Evolutionary conservation across 2,797 vertebrate genomes (phyloP).

Genomic region (Falco naumanni): DNA sequence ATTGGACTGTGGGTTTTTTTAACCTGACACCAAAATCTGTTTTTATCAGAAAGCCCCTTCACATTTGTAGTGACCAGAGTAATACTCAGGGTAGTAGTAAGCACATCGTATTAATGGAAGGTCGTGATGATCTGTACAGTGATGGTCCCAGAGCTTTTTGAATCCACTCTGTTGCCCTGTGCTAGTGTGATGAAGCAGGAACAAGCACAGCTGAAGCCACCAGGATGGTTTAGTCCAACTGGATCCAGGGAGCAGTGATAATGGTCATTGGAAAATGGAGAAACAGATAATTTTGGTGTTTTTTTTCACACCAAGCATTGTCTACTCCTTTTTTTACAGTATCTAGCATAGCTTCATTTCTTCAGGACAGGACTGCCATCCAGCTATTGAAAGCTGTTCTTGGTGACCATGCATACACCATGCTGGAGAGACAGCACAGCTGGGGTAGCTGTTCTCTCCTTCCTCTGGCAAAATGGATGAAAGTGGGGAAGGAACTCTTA

Average conservation of each 20-base stretch:
- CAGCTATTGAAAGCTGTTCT: background rate
- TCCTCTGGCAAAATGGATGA: background rate
- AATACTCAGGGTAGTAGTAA: background rate
- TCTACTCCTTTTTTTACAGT: background rate
- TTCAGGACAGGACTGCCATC: background rate
- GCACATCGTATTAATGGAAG: background rate
- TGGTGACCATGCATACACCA: background rate
- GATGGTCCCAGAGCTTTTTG: background rate
- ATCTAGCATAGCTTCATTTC: background rate
- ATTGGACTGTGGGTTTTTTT: background rate
- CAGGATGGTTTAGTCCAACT: background rate
- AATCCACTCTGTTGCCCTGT: background rate
- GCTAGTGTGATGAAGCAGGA: background rate
- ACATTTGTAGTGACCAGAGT: background rate
- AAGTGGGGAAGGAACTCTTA: background rate
- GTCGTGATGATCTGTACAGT: background rate
- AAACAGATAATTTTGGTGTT: background rate
- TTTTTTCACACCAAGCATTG: background rate
- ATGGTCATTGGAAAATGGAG: background rate
- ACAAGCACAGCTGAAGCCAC: background rate
- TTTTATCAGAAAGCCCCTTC: background rate
- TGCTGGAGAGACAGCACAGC: background rate
- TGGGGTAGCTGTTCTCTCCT: background rate
- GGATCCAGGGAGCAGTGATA: background rate
- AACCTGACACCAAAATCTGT: background rate